Conservation (phyloP, 2,888 invertebrate genomes). For the Orthosia cruda region DNA sequence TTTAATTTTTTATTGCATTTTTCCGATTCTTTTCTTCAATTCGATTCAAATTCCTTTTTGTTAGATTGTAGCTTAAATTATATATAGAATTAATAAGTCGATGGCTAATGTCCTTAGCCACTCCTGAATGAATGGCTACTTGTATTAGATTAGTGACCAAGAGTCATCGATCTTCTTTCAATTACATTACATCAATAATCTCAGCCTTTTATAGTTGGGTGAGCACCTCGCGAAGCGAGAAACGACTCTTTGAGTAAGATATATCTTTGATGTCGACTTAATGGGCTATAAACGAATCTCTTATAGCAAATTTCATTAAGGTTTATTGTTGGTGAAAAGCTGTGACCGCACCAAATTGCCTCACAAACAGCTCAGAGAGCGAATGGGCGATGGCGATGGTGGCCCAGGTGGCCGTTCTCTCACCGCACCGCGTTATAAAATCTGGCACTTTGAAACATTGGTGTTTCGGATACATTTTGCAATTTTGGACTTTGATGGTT, state of each 20-base stretch:
- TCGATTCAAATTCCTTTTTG: too few species aligned
- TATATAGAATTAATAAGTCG: conserved; percentile 35
- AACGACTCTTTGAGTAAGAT: conserved; percentile 52
- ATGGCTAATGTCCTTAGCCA: conserved; percentile 18
- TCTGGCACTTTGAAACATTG: conserved; percentile 14
- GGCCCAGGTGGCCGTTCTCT: background rate
- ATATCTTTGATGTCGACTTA: conserved; percentile 73
- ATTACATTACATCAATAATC: conserved; percentile 62
- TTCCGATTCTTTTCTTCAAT: too few species aligned
- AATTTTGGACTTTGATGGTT: background rate
- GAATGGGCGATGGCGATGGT: background rate
- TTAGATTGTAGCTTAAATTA: conserved; percentile 1
- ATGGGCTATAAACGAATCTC: conserved; percentile 80
- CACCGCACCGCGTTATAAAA: conserved; percentile 24
- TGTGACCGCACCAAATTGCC: conserved; percentile 68
- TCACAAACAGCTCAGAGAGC: conserved; percentile 43
- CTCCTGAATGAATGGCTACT: conserved; percentile 5
- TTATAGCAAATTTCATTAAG: conserved; percentile 80
- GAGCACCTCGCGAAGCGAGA: conserved; percentile 50
- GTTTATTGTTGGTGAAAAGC: conserved; percentile 71
- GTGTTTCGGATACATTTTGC: conserved; percentile 8
- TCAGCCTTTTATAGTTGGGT: conserved; percentile 47
- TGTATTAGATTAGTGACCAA: conserved; percentile 23
- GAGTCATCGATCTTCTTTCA: conserved; percentile 45
- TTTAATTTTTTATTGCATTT: conserved; percentile 8